A percentile compares a stretch with the other conserved stretches of the same genome.
phyloP scores from a whole-genome alignment of 2,888 invertebrate genomes.

The Cacoxenus indagator region DNA sequence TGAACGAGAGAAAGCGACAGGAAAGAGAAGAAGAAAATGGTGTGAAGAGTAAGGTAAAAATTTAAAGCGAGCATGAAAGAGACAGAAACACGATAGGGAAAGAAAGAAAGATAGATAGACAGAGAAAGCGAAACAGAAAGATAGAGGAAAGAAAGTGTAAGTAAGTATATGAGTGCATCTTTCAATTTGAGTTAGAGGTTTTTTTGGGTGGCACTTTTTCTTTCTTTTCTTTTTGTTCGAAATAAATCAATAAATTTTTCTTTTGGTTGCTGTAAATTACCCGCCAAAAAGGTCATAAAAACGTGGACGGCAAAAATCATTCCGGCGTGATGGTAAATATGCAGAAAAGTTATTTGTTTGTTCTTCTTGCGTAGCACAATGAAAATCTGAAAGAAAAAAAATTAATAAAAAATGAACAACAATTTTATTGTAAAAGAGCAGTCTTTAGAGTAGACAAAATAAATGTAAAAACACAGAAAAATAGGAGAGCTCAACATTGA shows the following conservation, averaged over 20 bases:
- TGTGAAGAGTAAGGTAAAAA: background rate
- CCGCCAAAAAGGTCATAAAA: slow-evolving; percentile 73
- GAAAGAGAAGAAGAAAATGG: background rate
- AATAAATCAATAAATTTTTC: background rate
- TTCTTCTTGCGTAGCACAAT: slow-evolving; percentile 86
- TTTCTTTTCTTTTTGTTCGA: background rate
- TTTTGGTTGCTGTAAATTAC: slow-evolving; percentile 67
- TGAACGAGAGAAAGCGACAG: slow-evolving; percentile 69
- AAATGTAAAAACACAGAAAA: too few species aligned
- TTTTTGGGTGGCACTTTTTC: background rate
- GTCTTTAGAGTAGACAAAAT: too few species aligned
- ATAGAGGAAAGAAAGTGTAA: background rate
- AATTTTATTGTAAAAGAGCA: too few species aligned
- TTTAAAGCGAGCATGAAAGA: background rate
- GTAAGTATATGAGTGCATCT: background rate
- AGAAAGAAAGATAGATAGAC: background rate
- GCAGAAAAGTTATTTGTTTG: slow-evolving; percentile 86
- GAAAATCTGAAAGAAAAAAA: slow-evolving; percentile 71
- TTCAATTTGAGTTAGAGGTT: background rate
- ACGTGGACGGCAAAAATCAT: slow-evolving; percentile 81
- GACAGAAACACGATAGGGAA: background rate
- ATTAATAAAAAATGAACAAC: background rate
- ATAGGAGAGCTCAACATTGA: too few species aligned
- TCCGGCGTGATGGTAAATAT: slow-evolving; percentile 87
- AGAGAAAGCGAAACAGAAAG: background rate